Evolutionary conservation across 1,140 invertebrate genomes (phyloP), one percentile per base, ranked within the genome.

Genomic region (Physella acuta): DNA sequence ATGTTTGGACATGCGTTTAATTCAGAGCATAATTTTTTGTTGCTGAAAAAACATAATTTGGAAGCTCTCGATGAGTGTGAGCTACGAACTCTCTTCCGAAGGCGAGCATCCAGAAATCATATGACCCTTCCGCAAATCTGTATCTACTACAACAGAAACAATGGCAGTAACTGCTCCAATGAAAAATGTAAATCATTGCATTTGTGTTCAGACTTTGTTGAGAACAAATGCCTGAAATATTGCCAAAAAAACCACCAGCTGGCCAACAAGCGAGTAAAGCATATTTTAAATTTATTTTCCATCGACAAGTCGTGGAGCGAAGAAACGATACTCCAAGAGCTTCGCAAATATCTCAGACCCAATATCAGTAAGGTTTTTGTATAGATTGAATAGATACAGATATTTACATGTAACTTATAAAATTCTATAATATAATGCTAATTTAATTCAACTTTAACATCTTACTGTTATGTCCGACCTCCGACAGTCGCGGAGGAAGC

Each of bases 181-280:
- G 24, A 64, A 64, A 51, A 64, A 5, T 64, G 61, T 31, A 44
- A 51, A 16, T 44, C 61, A n/a, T 24, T 64, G 16, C 61, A 64
- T 51, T 4, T 64, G 8, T 64, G 61, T 51, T 49, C 34, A 64
- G 44, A 64, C 44, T 64, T 49, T 49, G 26, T 64, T 14, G 37
- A 33, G 61, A 8, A 51, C 4, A 14, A 34, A 3, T 64, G 61
- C 30, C 5, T 5, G 3, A 44, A 31, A 8, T 16, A 49, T 16
- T 64, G 44, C 37, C 5, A n/a, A 4, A n/a, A 26, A 8, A 49
- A 58, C 31, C 64, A 56, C 52, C n/a, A 34, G 11, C 20, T 67
- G 31, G 0, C 14, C 2, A 37, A 20, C 30, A 2, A 53, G 3
- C n/a, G 39, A 26, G 51, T 67, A 8, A 30, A 30, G 11, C 33